These are phyloP conservation scores for Harmothoe impar DNA, from an alignment of 2,888 invertebrate genomes.

Conservation along the genomic window DNA sequence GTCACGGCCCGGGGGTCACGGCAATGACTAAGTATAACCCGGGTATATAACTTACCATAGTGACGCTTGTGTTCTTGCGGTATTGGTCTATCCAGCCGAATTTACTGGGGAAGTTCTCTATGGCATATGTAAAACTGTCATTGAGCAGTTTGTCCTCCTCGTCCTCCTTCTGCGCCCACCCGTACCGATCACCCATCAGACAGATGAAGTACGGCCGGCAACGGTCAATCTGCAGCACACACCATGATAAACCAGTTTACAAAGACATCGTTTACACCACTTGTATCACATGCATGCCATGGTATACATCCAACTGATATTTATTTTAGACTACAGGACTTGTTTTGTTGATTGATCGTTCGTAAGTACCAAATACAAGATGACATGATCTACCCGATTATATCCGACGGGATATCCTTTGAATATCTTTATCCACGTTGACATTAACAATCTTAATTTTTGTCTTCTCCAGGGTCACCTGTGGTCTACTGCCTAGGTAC, in stretches of 20 bases:
- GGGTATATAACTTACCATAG: slow-evolving; percentile 71
- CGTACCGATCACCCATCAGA: slow-evolving; percentile 78
- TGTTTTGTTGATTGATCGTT: too few relatives aligned
- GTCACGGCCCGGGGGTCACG: too few relatives aligned
- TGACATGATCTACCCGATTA: too few relatives aligned
- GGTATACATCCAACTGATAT: not conserved
- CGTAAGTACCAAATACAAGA: too few relatives aligned
- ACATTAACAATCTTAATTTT: too few relatives aligned
- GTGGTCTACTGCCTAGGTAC: too few relatives aligned
- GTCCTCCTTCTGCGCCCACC: slow-evolving; percentile 74
- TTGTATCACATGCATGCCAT: not conserved
- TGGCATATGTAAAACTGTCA: slow-evolving; percentile 73
- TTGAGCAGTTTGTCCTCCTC: slow-evolving; percentile 72
- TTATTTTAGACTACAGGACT: too few relatives aligned
- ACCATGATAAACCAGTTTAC: too few relatives aligned
- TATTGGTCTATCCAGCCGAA: slow-evolving; percentile 74
- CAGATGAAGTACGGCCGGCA: slow-evolving; percentile 78
- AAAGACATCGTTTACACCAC: too few relatives aligned
- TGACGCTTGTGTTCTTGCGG: slow-evolving; percentile 75
- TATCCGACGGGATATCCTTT: too few relatives aligned
- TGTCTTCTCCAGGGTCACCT: too few relatives aligned
- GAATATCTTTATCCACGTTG: too few relatives aligned
- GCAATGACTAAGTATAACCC: not conserved
- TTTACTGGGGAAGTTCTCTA: slow-evolving; percentile 71
- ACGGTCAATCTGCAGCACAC: slow-evolving; percentile 73